A percentile compares a stretch with the other conserved stretches of the same genome.
These are phyloP conservation scores for Oxytorus armatus DNA, from an alignment of 2,888 invertebrate species.

Conservation along the genomic window DNA sequence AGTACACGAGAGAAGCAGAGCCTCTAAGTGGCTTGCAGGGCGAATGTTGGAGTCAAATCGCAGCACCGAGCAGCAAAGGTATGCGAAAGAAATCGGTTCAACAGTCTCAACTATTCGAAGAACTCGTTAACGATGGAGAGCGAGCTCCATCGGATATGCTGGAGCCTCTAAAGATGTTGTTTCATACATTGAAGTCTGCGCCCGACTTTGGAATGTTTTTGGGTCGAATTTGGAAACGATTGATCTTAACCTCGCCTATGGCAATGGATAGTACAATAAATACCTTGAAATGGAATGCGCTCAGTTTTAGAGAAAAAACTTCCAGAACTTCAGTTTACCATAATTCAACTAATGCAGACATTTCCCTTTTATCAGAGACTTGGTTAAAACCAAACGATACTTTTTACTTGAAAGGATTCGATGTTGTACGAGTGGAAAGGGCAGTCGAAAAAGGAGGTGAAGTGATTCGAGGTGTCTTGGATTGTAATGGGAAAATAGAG, in stretches of 20 bases:
- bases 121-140: not conserved
- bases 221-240: conserved; percentile 9
- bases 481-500: conserved; percentile 50
- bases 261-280: too few species aligned
- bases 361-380: conserved; percentile 62
- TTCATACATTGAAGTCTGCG: not conserved
- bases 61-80: too few species aligned
- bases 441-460: too few species aligned
- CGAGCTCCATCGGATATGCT: not conserved
- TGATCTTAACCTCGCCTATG: conserved; percentile 2
- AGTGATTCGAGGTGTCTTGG: not conserved
- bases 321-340: too few species aligned
- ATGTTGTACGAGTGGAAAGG: too few species aligned
- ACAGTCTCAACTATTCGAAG: not conserved
- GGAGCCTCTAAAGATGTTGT: not conserved
- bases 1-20: too few species aligned
- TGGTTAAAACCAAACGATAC: conserved; percentile 38
- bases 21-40: too few species aligned
- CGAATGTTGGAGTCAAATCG: conserved; percentile 12
- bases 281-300: too few species aligned
- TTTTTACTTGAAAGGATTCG: too few species aligned
- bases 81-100: too few species aligned
- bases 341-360: conserved; percentile 31
- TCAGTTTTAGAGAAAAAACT: too few species aligned
- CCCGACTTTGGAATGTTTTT: conserved; percentile 5